phyloP scores from a whole-genome alignment of 2,113 vertebrate species.

The Hemibagrus wyckioides region DNA sequence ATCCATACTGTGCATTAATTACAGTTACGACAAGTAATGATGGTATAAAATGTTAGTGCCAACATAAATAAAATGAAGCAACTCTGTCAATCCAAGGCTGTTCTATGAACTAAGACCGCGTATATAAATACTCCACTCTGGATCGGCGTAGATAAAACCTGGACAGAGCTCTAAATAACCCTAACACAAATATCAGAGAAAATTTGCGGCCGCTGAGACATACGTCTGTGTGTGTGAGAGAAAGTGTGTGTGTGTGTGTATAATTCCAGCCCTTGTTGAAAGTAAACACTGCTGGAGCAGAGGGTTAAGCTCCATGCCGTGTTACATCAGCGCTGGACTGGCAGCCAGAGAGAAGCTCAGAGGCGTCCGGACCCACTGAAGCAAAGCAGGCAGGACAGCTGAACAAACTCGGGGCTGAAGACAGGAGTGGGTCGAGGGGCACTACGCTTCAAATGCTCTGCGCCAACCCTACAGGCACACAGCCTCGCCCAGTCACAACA shows the following conservation, averaged over 20 bases:
- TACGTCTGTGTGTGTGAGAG: background rate
- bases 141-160: background rate
- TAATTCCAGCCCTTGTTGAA: slow-evolving; percentile 44
- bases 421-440: slow-evolving; percentile 36
- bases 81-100: background rate
- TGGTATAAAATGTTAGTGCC: too few relatives aligned
- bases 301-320: slow-evolving; percentile 42
- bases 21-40: background rate
- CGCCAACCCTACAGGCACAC: slow-evolving; percentile 27
- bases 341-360: slow-evolving; percentile 33
- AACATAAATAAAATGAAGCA: background rate
- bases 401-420: slow-evolving; percentile 51
- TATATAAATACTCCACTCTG: background rate
- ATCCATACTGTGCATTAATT: background rate
- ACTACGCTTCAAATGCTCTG: slow-evolving; percentile 48
- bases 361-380: slow-evolving; percentile 33
- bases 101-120: background rate
- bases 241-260: slow-evolving; percentile 44
- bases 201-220: slow-evolving; percentile 7
- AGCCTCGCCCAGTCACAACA: slow-evolving; percentile 21
- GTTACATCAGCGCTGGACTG: slow-evolving; percentile 42
- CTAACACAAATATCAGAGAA: slow-evolving; percentile 44
- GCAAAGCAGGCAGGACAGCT: slow-evolving; percentile 54
- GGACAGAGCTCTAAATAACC: slow-evolving; percentile 18
- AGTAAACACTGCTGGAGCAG: slow-evolving; percentile 48